Percentiles rank a stretch among this genome's conserved stretches.
phyloP scores from a whole-genome alignment of 2,797 vertebrate genomes.

The Pteronotus mesoamericanus region DNA sequence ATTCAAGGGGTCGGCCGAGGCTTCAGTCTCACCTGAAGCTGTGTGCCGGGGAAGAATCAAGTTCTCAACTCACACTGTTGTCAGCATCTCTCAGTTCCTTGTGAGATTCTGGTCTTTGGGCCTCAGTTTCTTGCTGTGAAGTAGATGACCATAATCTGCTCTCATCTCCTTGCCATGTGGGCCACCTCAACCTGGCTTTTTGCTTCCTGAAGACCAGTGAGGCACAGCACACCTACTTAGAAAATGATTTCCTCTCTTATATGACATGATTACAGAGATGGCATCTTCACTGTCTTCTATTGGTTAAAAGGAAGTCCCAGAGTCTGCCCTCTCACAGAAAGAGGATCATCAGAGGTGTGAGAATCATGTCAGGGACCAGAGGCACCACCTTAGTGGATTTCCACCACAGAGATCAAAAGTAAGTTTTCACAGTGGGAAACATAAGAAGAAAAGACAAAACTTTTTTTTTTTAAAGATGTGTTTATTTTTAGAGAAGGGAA shows the following conservation, averaged over 20 bases:
- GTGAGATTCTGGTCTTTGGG: neutral
- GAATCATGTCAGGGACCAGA: neutral
- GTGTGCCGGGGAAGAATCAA: neutral
- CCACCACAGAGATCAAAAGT: neutral
- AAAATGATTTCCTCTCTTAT: neutral
- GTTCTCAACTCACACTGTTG: neutral
- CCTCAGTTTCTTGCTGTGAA: neutral
- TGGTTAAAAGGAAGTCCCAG: neutral
- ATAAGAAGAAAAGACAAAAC: neutral
- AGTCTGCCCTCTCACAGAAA: neutral
- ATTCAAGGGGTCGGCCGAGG: accelerated
- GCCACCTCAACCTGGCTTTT: neutral
- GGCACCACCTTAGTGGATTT: neutral
- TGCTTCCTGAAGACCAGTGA: neutral
- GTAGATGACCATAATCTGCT: neutral
- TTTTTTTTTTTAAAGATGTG: too few species aligned
- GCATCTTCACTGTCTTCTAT: neutral
- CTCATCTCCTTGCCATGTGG: neutral
- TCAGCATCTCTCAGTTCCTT: neutral
- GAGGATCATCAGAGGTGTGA: neutral
- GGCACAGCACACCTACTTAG: neutral
- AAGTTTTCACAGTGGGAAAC: neutral
- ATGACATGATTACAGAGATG: neutral
- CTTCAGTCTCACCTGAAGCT: neutral
- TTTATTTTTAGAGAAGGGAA: too few species aligned